A percentile compares a stretch with the other conserved stretches of the same genome.
Conservation (phyloP, 2,113 vertebrate genomes). For the Micronycteris hirsuta region DNA sequence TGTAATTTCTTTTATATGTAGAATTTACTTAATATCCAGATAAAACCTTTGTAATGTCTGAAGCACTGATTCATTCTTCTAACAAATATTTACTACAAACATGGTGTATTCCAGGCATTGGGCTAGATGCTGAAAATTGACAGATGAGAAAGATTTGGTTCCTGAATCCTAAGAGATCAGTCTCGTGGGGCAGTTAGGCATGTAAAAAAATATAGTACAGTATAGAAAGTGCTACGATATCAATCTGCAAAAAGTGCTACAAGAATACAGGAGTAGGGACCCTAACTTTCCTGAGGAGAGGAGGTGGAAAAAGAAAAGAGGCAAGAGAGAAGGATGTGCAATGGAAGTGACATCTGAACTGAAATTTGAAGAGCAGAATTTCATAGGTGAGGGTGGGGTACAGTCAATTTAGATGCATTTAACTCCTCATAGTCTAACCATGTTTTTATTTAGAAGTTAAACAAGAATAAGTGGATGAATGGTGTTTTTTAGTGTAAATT, state of each 20-base stretch:
- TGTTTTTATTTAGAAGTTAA: neutral
- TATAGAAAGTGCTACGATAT: neutral
- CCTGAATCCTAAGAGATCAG: neutral
- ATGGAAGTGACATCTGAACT: neutral
- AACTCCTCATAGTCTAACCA: neutral
- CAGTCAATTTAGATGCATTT: neutral
- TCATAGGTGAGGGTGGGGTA: neutral
- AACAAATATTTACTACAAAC: conserved; percentile 4
- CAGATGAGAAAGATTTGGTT: neutral
- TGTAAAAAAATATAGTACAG: neutral
- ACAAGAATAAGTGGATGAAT: neutral
- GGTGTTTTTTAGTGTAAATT: neutral
- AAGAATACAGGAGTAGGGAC: neutral
- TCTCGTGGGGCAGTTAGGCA: neutral
- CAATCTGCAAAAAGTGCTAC: neutral
- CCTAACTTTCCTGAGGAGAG: neutral
- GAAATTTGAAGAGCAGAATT: neutral
- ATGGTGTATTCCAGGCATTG: neutral
- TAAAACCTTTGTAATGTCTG: neutral
- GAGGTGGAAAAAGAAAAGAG: neutral
- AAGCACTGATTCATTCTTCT: neutral
- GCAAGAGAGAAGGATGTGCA: neutral
- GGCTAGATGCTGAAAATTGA: neutral
- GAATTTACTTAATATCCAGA: neutral
- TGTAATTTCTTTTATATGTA: neutral